Conservation (phyloP, 2,113 vertebrate species). For the Hemichromis elongatus region DNA sequence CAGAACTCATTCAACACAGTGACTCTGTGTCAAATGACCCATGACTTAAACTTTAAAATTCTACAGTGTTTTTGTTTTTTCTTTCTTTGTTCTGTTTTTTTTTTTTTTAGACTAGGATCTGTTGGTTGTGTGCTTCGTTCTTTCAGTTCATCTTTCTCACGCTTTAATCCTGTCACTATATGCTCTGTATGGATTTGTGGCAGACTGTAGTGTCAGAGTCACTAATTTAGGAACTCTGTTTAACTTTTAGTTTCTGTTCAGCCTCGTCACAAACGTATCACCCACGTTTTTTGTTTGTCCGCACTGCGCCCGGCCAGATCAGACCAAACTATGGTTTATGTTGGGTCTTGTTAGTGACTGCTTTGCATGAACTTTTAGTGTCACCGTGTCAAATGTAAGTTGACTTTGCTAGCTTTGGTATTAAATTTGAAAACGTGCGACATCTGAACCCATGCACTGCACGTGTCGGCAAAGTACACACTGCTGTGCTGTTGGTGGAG, state of each 20-base stretch:
- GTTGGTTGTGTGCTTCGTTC: not conserved
- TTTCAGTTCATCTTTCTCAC: not conserved
- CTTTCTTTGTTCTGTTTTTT: accelerated
- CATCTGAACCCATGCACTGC: not conserved
- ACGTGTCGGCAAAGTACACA: not conserved
- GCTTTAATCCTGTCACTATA: not conserved
- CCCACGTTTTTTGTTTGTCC: not conserved
- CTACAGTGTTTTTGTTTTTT: not conserved
- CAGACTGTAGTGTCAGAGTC: not conserved
- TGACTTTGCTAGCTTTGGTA: not conserved
- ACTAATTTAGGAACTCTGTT: not conserved
- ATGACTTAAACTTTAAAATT: not conserved
- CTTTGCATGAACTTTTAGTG: not conserved
- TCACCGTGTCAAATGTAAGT: not conserved
- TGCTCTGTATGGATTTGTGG: not conserved
- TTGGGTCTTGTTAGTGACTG: not conserved
- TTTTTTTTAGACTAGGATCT: not conserved
- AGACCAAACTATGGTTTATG: not conserved
- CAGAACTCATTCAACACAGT: not conserved
- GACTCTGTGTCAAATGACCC: not conserved
- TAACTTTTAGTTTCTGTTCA: not conserved
- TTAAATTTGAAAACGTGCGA: not conserved
- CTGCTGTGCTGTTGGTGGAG: not conserved
- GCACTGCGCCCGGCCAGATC: not conserved
- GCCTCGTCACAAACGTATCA: not conserved